Base-by-base conservation (phyloP, 1,140 invertebrate species). In the Monochamus saltuarius region DNA sequence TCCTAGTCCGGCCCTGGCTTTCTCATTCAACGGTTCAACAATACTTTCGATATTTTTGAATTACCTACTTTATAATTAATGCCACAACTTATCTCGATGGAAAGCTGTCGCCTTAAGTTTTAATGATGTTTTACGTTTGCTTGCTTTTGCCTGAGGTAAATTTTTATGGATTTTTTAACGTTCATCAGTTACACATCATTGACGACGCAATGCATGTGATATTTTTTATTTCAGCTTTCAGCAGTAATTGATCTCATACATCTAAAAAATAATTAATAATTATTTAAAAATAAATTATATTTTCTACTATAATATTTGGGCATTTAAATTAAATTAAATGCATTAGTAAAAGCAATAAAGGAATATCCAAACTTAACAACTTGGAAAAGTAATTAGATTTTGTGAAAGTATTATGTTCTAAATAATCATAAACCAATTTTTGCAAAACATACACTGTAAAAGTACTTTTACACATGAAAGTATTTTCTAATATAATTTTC, bases 21-120 rank as follows among this genome's bases (percentile, higher is more conserved):
- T 29, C 22, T 29, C 22, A 29, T 3, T 29, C 22, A 29, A 29
- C 22, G 22, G 22, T 29, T 29, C 22, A 29, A 29, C 22, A 58
- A 56, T 49, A 58, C 46, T 58, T 50, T 58, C 46, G 46, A 58
- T 58, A 58, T 37, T 58, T 50, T 58, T 35, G 19, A 49, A 49
- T 50, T 58, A 39, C 56, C 56, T 58, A 58, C 56, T 58, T 58
- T 58, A 16, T 17, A 58, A 58, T 58, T 16, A 46, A 39, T 45
- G 56, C 42, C 56, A 37, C 17, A 45, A 38, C 50, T 58, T 49
- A 58, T 58, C 56, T 58, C 40, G 56, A 50, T 58, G 56, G 56
- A 58, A 58, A 58, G 56, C 50, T 49, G 51, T 17, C 46, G 16
- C 7, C n/a, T 42, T 42, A 42, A 13, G 40, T 42, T 13, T 42